phyloP scores from a whole-genome alignment of 2,797 vertebrate genomes.

The Setipinna tenuifilis region DNA sequence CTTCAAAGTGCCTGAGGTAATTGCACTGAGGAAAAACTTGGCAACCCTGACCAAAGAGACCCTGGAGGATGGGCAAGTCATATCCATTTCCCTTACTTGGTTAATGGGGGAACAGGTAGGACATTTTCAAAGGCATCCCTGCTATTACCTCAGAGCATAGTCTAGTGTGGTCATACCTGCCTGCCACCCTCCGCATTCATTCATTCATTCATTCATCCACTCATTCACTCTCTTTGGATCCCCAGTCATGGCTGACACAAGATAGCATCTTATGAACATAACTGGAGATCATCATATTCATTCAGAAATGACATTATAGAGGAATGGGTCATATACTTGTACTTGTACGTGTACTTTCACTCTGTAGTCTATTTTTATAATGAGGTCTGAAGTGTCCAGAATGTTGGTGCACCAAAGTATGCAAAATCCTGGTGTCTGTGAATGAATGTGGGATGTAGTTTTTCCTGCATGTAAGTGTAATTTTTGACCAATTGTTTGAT shows the following conservation, averaged over 20 bases:
- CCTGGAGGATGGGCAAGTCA: background rate
- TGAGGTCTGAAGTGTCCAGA: background rate
- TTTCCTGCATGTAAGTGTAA: too few relatives aligned
- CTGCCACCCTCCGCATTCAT: background rate
- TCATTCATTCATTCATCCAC: too few relatives aligned
- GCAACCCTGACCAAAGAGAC: background rate
- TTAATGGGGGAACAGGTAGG: constrained; percentile 15
- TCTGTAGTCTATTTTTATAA: background rate
- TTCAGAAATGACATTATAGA: background rate
- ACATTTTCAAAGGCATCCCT: background rate
- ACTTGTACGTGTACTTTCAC: background rate
- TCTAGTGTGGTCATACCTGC: background rate
- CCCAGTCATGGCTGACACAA: background rate
- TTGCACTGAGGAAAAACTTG: constrained; percentile 23
- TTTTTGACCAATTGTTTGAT: too few relatives aligned
- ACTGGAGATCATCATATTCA: background rate
- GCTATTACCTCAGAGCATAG: background rate
- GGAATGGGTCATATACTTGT: background rate
- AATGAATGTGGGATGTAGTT: too few relatives aligned
- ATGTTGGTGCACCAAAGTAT: background rate
- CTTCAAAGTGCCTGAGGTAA: constrained; percentile 33
- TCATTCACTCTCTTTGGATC: background rate
- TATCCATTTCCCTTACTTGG: background rate
- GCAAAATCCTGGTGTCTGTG: too few relatives aligned
- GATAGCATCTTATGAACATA: background rate